These are phyloP conservation scores for Falcaria lacertinaria DNA, from an alignment of 2,888 invertebrate species.

Conservation along the genomic window DNA sequence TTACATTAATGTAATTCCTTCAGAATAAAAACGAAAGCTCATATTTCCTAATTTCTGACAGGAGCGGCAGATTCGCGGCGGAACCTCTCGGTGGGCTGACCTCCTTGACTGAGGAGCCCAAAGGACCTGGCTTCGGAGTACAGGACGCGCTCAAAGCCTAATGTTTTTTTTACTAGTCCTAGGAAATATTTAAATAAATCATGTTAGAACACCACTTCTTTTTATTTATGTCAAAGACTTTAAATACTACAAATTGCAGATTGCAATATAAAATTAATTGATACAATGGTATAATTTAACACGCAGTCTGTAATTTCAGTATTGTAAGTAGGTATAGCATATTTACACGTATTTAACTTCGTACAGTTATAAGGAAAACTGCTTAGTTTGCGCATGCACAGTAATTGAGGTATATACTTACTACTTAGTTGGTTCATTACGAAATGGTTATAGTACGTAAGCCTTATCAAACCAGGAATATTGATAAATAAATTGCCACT, in stretches of 20 bases:
- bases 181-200: constrained; percentile 70
- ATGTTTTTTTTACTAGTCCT: constrained; percentile 41
- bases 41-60: constrained; percentile 40
- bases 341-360: no score
- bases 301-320: no score
- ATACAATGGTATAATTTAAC: no score
- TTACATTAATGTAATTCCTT: no score
- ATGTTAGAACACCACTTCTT: constrained; percentile 49
- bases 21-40: no score
- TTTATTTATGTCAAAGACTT: constrained; percentile 7
- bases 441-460: no score
- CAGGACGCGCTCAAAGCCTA: constrained; percentile 73
- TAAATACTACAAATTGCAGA: no score
- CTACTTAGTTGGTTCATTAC: no score
- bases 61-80: constrained; percentile 93
- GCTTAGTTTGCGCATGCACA: no score
- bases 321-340: no score
- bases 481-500: not conserved
- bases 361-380: no score
- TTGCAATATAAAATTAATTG: no score
- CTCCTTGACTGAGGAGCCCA: constrained; percentile 91
- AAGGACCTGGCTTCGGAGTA: constrained; percentile 94
- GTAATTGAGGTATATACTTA: constrained; percentile 3
- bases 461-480: not conserved
- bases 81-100: constrained; percentile 95